Evolutionary conservation across 1,140 invertebrate genomes (phyloP), one percentile per base, ranked within the genome.

Genomic region (Brachionus angularis): DNA sequence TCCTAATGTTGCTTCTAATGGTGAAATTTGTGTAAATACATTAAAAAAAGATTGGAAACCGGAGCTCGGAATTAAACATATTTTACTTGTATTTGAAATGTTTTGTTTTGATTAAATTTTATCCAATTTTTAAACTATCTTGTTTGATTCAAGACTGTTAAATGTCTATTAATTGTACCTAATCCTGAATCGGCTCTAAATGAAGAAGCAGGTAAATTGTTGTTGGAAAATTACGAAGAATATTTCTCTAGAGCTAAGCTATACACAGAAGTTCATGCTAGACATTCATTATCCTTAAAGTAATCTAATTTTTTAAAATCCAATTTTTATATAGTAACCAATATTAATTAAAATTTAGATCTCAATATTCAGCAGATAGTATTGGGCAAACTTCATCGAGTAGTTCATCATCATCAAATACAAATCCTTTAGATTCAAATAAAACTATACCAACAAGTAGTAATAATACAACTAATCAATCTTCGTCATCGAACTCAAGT

Each of bases 11-110:
- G 89, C 93, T 10, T 86, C 86, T 75, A 91, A 89, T 84, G 93
- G 93, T 39, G 93, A 96, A 83, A 96, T 97, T 79, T 96, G 93
- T 84, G 94, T 97, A 0, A 95, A 96, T 83, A 96, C 93, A 62
- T 84, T 97, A 61, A 94, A 95, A 82, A 94, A 91, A 83, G 82
- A 96, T 84, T 96, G 93, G 93, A 93, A 93, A 80, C 87, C 91
- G 72, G 91, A 95, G 84, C 86, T 95, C 76, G 93, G 93, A 80
- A 90, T 96, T 69, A 92, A 92, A 86, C 93, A 97, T 82, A 91
- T 96, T 82, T 85, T 97, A 79, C 81, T 95, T 78, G 90, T 91
- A 81, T 84, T 82, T 27, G 25, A 10, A 10, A 44, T 27, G 23
- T 36, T 16, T 31, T 23, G 16, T 25, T 44, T 39, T 53, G 18